Conservation (phyloP, 2,113 vertebrate species). For the Upupa epops region DNA sequence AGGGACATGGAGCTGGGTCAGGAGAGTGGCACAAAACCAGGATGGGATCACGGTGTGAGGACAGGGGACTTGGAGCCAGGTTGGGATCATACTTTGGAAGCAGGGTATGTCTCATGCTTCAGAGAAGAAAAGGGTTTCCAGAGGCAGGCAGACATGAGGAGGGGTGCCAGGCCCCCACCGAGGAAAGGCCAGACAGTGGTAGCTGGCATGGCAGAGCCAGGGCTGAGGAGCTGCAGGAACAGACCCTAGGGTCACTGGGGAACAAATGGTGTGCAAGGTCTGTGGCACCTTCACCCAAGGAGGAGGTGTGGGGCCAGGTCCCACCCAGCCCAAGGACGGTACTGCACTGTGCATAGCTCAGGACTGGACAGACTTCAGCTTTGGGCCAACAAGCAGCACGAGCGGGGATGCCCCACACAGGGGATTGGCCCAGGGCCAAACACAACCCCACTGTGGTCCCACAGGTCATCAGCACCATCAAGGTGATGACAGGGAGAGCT, state of each 20-base stretch:
- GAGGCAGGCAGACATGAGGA: neutral
- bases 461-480: fast-evolving
- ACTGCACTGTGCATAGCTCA: fast-evolving
- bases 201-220: neutral
- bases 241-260: neutral
- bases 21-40: neutral
- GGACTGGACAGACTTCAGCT: neutral
- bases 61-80: neutral
- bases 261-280: neutral
- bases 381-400: neutral
- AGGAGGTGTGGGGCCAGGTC: neutral
- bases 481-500: neutral
- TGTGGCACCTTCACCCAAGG: fast-evolving
- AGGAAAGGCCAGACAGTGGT: neutral
- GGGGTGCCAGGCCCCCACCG: neutral
- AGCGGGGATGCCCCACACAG: neutral
- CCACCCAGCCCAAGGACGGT: neutral
- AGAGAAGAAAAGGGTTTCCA: neutral
- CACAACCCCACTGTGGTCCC: fast-evolving
- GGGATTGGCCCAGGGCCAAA: neutral
- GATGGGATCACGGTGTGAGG: neutral
- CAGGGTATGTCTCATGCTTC: neutral
- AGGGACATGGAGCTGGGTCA: neutral
- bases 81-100: neutral
- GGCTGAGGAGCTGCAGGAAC: neutral